Evolutionary conservation across 2,797 vertebrate species (phyloP), one percentile per base, ranked within the genome.

Genomic region (Sebastes umbrosus): DNA sequence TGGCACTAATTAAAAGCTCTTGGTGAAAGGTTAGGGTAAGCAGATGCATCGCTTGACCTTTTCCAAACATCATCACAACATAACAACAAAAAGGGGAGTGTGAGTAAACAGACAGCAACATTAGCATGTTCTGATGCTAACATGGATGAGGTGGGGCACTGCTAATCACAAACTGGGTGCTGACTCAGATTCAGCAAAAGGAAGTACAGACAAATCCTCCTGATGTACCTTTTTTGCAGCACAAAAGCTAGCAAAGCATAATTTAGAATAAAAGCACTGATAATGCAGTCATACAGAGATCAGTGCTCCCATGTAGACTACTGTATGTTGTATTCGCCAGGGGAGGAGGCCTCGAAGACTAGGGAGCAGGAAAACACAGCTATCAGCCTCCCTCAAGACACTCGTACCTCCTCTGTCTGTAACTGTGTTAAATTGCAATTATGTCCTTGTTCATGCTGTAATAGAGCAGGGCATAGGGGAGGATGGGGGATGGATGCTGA

Each of bases 1-100:
- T 92, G 91, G 88, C 84, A 63, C 87, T 96, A 95, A 96, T 96
- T 96, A 95, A 94, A 94, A 95, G 88, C 90, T 75, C 80, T 93
- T 70, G 77, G 89, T 79, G 73, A 91, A 93, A 92, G 92, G 90
- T 94, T 89, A 93, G 84, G 87, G 64, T 77, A 83, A 92, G 90
- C 94, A 94, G 90, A 95, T 92, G 93, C 92, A 69, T 64, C 77
- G 85, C 91, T 75, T 89, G 90, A 94, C 93, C 92, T 91, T 91
- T 94, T 82, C 60, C 70, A 68, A 88, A 87, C 84, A 86, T 83
- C 82, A 89, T 93, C 91, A 93, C 92, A 94, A 80, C 83, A 90
- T 92, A 84, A 92, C 89, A 95, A 93, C 72, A 87, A 77, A 85
- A 32, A 73, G 65, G 63, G 39, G 78, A 64, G 55, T 62, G 73